Percentiles rank a stretch among this genome's conserved stretches.
These are phyloP conservation scores for Aradophagus sp. DNA, from an alignment of 1,140 invertebrate genomes.

Conservation along the genomic window DNA sequence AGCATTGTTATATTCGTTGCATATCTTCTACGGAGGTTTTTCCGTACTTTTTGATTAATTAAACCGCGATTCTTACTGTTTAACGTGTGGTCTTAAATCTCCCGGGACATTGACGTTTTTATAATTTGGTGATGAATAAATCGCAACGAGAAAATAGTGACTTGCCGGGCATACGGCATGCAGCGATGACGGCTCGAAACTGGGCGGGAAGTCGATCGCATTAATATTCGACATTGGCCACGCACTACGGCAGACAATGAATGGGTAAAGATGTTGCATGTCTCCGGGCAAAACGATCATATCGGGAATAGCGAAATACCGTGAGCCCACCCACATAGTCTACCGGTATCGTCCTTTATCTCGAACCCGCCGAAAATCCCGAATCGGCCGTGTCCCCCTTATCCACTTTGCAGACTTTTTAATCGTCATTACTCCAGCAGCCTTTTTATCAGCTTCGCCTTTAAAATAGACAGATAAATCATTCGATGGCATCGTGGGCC, in stretches of 20 bases:
- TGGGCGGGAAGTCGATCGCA: slow-evolving; percentile 44
- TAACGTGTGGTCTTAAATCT: no score
- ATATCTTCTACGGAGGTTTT: no score
- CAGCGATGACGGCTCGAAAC: slow-evolving; percentile 32
- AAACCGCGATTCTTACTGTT: no score
- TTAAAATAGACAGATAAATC: no score
- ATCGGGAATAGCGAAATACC: slow-evolving; percentile 33
- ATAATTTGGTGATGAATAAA: no score
- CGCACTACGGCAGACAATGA: slow-evolving; percentile 43
- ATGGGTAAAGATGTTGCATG: slow-evolving; percentile 37
- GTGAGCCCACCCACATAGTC: slow-evolving; percentile 33
- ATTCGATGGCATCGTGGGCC: no score
- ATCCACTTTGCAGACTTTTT: slow-evolving; percentile 19
- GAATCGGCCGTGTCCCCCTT: slow-evolving; percentile 19
- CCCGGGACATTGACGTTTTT: no score
- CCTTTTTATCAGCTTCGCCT: no score
- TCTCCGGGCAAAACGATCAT: slow-evolving; percentile 45
- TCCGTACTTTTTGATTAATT: no score
- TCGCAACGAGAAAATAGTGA: not conserved
- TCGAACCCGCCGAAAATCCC: slow-evolving; percentile 27
- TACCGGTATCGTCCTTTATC: slow-evolving; percentile 13
- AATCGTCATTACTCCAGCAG: no score
- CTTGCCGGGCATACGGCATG: slow-evolving; percentile 10
- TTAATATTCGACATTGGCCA: slow-evolving; percentile 48
- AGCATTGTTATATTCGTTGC: no score